Conservation (phyloP, 2,888 invertebrate genomes). For the Pristionchus maxplancki region DNA sequence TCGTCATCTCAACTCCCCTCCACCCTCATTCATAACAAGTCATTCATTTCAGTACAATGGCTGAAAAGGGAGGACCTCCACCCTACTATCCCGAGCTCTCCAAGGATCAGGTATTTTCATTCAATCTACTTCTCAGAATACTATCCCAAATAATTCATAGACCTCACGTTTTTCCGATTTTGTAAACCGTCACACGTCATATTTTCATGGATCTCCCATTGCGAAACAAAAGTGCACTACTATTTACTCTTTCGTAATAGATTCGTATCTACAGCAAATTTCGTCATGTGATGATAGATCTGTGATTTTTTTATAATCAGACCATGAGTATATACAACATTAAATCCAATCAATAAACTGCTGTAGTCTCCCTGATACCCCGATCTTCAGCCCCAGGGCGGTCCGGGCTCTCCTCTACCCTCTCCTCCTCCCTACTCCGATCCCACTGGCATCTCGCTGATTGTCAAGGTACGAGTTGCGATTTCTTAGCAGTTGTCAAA, state of each 20-base stretch:
- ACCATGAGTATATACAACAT: too few relatives aligned
- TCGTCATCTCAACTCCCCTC: not conserved
- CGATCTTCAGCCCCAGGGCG: not conserved
- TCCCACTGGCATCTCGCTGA: conserved; percentile 45
- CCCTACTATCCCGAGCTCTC: conserved; percentile 46
- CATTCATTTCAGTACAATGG: conserved; percentile 37
- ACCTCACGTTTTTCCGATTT: not conserved
- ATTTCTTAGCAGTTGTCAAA: not conserved
- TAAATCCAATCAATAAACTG: not conserved
- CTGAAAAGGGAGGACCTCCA: conserved; percentile 39
- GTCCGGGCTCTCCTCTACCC: not conserved
- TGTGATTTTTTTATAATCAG: too few relatives aligned
- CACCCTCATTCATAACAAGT: not conserved
- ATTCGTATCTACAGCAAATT: not conserved
- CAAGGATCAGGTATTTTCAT: not conserved
- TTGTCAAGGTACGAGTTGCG: not conserved
- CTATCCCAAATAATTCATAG: not conserved
- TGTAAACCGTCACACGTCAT: not conserved
- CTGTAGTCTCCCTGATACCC: not conserved
- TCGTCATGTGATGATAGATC: not conserved
- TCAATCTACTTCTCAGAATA: not conserved
- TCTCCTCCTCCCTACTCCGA: conserved; percentile 48
- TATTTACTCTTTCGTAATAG: not conserved
- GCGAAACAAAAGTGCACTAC: not conserved
- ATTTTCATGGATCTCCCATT: not conserved